Percentiles rank a stretch among this genome's conserved stretches.
phyloP scores from a whole-genome alignment of 2,113 vertebrate species.

The Entomyzon cyanotis region DNA sequence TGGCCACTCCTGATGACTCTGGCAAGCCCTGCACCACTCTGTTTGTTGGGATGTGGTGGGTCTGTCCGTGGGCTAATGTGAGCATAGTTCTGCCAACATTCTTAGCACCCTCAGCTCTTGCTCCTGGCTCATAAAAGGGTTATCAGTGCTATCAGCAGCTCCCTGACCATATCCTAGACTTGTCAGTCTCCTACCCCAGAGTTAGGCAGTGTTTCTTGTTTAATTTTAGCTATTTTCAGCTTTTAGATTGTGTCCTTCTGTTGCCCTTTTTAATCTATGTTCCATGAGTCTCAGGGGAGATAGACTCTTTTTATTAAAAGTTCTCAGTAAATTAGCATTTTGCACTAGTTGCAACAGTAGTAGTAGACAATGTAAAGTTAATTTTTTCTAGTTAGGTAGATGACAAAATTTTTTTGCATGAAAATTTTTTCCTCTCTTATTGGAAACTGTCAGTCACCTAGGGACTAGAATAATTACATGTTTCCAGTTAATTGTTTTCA shows the following conservation, averaged over 20 bases:
- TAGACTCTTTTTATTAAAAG: neutral
- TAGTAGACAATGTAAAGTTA: neutral
- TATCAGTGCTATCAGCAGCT: neutral
- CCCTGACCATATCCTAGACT: neutral
- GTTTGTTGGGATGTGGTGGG: rapidly evolving
- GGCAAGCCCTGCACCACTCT: rapidly evolving
- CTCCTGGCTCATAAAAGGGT: neutral
- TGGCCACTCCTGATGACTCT: neutral
- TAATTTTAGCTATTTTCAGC: neutral
- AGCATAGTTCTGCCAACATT: neutral
- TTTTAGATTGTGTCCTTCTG: neutral
- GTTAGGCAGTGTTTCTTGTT: neutral
- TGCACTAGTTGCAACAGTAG: neutral
- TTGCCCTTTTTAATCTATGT: neutral
- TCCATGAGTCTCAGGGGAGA: neutral
- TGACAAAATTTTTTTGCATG: neutral
- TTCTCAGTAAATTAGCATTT: neutral
- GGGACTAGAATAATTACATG: neutral
- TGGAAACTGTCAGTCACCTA: neutral
- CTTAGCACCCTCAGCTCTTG: too few species aligned
- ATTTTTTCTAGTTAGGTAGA: neutral
- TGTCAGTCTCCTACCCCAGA: neutral
- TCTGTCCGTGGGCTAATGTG: rapidly evolving
- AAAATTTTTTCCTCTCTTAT: neutral
- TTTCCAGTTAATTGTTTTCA: neutral